These are phyloP conservation scores for Crotalus helleri DNA, from an alignment of 2,113 vertebrate species.

Conservation along the genomic window DNA sequence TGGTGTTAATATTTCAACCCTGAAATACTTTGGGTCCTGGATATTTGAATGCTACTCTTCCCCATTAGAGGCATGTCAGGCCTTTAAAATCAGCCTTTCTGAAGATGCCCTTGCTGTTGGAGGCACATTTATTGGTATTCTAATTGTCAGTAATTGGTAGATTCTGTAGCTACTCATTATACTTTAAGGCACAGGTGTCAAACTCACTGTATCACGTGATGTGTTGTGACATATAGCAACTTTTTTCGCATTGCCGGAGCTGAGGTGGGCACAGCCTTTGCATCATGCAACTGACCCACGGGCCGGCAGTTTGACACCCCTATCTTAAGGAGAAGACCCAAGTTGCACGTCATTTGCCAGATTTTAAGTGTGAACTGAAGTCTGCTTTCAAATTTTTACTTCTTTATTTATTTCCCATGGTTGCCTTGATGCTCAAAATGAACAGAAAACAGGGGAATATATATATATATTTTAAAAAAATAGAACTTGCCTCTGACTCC, in stretches of 20 bases:
- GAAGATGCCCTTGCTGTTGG: neutral
- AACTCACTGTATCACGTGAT: too few species aligned
- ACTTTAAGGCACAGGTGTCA: neutral
- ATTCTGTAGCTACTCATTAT: neutral
- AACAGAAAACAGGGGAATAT: neutral
- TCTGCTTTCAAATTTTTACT: neutral
- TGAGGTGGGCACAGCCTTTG: too few species aligned
- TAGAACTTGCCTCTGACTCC: slow-evolving; percentile 85
- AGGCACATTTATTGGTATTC: neutral
- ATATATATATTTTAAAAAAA: neutral
- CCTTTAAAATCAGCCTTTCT: neutral
- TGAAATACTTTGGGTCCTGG: neutral
- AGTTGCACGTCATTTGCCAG: neutral
- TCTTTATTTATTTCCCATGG: neutral
- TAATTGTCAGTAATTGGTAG: neutral
- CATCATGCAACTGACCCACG: too few species aligned
- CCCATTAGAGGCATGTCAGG: neutral
- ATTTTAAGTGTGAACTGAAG: neutral
- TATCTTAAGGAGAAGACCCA: neutral
- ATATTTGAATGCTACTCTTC: neutral
- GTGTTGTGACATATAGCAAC: too few species aligned
- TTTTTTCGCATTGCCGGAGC: too few species aligned
- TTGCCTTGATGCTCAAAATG: neutral
- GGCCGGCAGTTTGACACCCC: too few species aligned
- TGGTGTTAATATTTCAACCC: neutral